Percentiles rank a stretch among this genome's conserved stretches.
phyloP scores from a whole-genome alignment of 2,113 vertebrate genomes.

The Rhea pennata region DNA sequence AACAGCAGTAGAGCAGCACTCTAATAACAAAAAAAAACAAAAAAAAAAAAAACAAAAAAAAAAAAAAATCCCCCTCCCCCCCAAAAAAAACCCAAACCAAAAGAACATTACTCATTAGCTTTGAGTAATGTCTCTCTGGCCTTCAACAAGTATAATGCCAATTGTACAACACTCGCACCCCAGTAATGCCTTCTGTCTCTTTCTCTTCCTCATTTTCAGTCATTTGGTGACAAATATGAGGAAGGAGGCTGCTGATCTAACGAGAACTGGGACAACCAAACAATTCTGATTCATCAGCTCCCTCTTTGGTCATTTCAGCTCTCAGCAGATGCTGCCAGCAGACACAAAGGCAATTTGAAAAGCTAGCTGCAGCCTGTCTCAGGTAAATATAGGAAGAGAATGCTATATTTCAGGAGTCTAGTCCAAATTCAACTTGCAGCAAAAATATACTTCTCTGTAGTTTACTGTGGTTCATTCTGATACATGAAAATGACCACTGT shows the following conservation, averaged over 20 bases:
- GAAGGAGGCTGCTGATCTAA: background rate
- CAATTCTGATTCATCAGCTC: background rate
- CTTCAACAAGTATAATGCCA: fast-evolving
- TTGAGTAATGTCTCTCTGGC: background rate
- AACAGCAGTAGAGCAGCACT: background rate
- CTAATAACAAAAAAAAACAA: background rate
- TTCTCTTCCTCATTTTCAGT: background rate
- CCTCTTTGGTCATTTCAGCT: background rate
- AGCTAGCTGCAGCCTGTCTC: background rate
- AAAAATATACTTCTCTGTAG: background rate
- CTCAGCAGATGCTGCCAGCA: background rate
- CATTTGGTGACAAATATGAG: background rate
- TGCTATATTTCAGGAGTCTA: background rate
- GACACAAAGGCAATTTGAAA: background rate
- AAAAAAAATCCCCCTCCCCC: no score
- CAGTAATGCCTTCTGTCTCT: fast-evolving
- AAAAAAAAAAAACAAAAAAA: no score
- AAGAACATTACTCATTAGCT: background rate
- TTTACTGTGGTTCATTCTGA: background rate
- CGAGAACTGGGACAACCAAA: background rate
- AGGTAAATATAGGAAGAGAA: background rate
- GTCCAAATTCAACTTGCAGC: background rate
- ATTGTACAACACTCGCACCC: background rate
- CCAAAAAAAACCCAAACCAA: no score
- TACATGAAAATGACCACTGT: background rate